Base-by-base conservation (phyloP, 1,140 invertebrate genomes). In the Magallana gigas region DNA sequence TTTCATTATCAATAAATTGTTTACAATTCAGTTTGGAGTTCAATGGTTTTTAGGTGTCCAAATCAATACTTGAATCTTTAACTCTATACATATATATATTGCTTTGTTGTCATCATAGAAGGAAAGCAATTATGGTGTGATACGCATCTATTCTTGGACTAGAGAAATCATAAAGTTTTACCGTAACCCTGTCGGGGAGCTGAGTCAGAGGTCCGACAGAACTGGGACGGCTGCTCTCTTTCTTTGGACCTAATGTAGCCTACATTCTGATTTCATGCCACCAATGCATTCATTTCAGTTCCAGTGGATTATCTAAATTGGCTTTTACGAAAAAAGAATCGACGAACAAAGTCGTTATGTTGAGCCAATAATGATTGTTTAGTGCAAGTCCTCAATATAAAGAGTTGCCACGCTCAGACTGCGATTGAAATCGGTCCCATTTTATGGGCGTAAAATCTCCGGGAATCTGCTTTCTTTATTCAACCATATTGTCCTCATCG, bases 251-350 rank as follows among this genome's bases (percentile, higher is more conserved):
- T 36, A 76, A 76, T 76, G 68, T 76, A 29, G 18, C 68, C 29
- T 76, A 29, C 29, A 48, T 76, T 76, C 18, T 29, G 68, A 76
- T 76, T 76, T 23, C 11, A 11, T 29, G 23, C 36, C 68, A 76
- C 12, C 23, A 29, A 7, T 29, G 12, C 23, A 2, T 29, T 18
- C 68, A 76, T 76, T 76, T 76, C 68, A 76, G 23, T 76, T 76
- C 18, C 23, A 7, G 68, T 11, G 68, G 68, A 76, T 76, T 29
- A 76, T 23, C 68, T 76, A 76, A 76, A 76, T 18, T 76, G 68
- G 18, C 36, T 12, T 76, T 23, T 76, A 76, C 23, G 29, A 29
- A 76, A 23, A 76, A 36, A 48, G 36, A 8, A 76, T 76, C 23
- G 36, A 29, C 23, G 23, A 71, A 76, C 23, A 29, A 76, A 29